Conservation (phyloP, 2,888 invertebrate genomes). For the Athalia rosae region DNA sequence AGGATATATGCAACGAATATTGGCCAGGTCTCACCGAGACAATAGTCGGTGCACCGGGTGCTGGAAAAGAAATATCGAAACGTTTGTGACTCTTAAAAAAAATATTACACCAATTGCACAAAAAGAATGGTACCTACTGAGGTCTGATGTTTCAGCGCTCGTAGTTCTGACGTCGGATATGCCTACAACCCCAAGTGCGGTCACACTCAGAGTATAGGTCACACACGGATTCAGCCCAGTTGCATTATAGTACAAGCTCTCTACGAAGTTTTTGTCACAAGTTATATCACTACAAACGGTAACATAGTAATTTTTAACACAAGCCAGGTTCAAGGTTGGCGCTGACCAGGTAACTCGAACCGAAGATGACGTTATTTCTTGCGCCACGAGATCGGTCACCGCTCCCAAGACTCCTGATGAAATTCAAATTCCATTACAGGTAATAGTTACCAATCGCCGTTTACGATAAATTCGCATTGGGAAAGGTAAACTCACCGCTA, state of each 20-base stretch:
- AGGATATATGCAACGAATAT: constrained; percentile 53
- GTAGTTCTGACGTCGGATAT: constrained; percentile 50
- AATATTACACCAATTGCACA: neutral
- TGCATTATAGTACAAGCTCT: constrained; percentile 48
- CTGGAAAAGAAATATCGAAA: constrained; percentile 48
- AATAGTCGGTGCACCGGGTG: constrained; percentile 53
- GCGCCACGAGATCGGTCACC: constrained; percentile 1
- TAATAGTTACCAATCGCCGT: neutral
- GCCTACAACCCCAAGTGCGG: constrained; percentile 27
- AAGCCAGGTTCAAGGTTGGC: constrained; percentile 44
- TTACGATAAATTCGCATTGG: neutral
- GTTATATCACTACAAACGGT: constrained; percentile 41
- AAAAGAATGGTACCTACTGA: constrained; percentile 53
- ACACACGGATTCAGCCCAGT: constrained; percentile 51
- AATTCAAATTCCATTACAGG: too few relatives aligned
- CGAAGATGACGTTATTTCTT: neutral
- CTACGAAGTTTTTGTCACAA: constrained; percentile 44
- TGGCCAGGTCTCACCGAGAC: constrained; percentile 51
- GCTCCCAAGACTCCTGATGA: neutral
- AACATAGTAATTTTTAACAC: constrained; percentile 50
- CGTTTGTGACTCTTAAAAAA: constrained; percentile 26
- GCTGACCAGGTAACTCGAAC: constrained; percentile 26
- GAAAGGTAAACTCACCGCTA: too few relatives aligned
- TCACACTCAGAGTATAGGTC: constrained; percentile 51
- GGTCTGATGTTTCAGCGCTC: constrained; percentile 56